A percentile compares a stretch with the other conserved stretches of the same genome.
These are phyloP conservation scores for Leptopilina clavipes DNA, from an alignment of 1,140 invertebrate genomes.

Conservation along the genomic window DNA sequence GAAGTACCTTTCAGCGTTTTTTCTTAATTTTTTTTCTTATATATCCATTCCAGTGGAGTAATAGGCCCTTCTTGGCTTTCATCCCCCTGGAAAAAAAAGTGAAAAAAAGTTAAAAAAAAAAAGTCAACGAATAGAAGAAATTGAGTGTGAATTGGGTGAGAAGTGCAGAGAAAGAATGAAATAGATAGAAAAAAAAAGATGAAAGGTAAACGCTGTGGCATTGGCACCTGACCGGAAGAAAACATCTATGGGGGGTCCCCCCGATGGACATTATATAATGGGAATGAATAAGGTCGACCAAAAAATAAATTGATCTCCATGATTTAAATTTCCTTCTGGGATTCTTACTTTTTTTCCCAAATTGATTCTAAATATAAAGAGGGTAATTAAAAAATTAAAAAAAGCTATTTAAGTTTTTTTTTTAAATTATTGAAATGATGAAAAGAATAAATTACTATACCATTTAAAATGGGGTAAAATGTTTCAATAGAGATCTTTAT, in stretches of 20 bases:
- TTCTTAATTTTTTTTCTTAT: neutral
- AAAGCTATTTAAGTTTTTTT: too few relatives aligned
- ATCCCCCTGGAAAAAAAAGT: neutral
- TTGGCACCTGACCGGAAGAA: slow-evolving; percentile 50
- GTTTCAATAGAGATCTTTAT: too few relatives aligned
- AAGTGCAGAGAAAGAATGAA: slow-evolving; percentile 23
- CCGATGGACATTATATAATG: slow-evolving; percentile 38
- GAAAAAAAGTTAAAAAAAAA: neutral
- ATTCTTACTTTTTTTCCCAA: too few relatives aligned
- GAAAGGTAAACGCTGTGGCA: slow-evolving; percentile 42
- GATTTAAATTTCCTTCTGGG: neutral
- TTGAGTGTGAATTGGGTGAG: slow-evolving; percentile 43
- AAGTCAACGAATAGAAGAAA: slow-evolving; percentile 5
- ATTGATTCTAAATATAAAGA: neutral
- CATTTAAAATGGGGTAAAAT: too few relatives aligned
- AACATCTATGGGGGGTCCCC: slow-evolving; percentile 44
- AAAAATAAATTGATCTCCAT: neutral
- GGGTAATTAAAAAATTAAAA: neutral
- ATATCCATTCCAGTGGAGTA: slow-evolving; percentile 25
- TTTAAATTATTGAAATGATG: too few relatives aligned
- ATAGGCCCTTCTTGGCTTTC: neutral
- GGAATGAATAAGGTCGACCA: neutral
- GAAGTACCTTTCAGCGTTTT: slow-evolving; percentile 32
- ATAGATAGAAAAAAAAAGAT: neutral
- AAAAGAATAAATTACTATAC: too few relatives aligned